A percentile compares a stretch with the other conserved stretches of the same genome.
phyloP scores from a whole-genome alignment of 2,113 vertebrate species.

The Progne subis region DNA sequence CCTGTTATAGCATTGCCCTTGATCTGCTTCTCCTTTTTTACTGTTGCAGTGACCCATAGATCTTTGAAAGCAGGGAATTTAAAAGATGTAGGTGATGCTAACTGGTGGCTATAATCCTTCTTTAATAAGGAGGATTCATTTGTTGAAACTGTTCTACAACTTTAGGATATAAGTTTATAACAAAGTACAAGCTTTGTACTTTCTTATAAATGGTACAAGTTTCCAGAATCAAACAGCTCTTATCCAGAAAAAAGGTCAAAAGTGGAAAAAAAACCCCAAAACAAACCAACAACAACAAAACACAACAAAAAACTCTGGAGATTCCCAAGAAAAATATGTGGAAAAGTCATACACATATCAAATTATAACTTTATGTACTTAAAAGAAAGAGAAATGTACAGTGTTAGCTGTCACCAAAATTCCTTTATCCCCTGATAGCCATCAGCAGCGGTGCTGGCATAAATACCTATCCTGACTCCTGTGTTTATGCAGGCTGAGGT shows the following conservation, averaged over 20 bases:
- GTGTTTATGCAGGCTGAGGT: background rate
- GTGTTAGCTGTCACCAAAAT: background rate
- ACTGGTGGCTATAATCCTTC: background rate
- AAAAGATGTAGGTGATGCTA: background rate
- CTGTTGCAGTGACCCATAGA: background rate
- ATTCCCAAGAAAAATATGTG: background rate
- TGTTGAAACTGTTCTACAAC: background rate
- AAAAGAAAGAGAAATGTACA: background rate
- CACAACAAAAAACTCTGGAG: background rate
- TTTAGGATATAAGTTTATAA: background rate
- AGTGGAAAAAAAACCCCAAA: background rate
- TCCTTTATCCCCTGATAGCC: background rate
- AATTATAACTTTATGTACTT: background rate
- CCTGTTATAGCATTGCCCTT: rapidly evolving
- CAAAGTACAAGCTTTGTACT: background rate
- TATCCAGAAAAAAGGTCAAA: background rate
- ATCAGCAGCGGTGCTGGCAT: background rate
- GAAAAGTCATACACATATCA: background rate
- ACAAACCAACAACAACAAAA: background rate
- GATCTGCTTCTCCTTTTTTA: background rate
- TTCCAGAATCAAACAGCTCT: background rate
- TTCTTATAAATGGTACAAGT: background rate
- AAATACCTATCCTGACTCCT: background rate
- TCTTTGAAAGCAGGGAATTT: background rate
- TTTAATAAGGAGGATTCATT: background rate